Base-by-base conservation (phyloP, 2,888 invertebrate genomes). In the Teinopalpus imperialis region DNA sequence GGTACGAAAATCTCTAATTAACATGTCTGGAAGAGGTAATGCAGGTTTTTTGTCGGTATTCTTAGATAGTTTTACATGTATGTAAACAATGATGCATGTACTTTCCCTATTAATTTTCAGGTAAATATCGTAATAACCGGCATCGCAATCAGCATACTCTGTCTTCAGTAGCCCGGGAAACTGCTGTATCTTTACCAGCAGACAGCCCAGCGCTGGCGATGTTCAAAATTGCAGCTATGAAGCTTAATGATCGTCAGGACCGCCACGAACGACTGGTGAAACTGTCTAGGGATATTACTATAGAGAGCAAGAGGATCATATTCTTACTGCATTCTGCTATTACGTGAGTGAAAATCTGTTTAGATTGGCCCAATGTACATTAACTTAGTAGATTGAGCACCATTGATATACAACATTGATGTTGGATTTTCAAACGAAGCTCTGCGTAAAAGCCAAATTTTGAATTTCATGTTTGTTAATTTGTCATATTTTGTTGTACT, bases 271-370 rank as follows among this genome's bases (percentile, higher is more conserved):
- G 95, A 30, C 90, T 97, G 18, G 92, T 97, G 0, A 97, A 97
- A 79, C 72, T 94, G 0, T 92, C 94, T 51, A 89, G 97, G 14
- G 97, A 97, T 66, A 91, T 97, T 10, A 97, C 96, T 0, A 96
- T 97, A 55, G 96, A 97, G 66, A 96, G 97, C 76, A 98, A 98
- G 70, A 87, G 97, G 48, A 93, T 95, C 2, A 98, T 97, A 56
- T 97, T 97, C 72, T 77, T 95, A 6, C 78, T 98, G 10, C 97
- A 97, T 72, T 93, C 94, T 20, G 88, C 93, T 47, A 68, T 83
- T 30, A 81, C 86, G 92, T 92, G 63, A 76, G 82, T 66, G 44
- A 13, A 16, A 21, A 8, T 23, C 10, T 9, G 3, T 20, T n/a
- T n/a, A n/a, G n/a, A n/a, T n/a, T n/a, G n/a, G n/a, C n/a, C n/a